These are phyloP conservation scores for Pammene aurita DNA, from an alignment of 2,888 invertebrate species.

Conservation along the genomic window DNA sequence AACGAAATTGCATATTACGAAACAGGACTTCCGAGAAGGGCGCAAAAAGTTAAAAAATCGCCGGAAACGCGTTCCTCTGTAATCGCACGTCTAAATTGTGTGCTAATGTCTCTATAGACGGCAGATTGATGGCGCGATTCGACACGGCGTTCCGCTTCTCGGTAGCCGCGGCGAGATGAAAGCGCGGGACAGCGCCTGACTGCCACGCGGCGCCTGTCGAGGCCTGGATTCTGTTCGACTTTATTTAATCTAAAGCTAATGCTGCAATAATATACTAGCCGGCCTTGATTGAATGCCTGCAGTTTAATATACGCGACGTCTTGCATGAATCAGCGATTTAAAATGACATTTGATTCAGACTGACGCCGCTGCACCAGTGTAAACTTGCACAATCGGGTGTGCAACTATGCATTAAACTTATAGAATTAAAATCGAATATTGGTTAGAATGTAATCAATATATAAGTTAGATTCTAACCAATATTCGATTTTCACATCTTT, in stretches of 20 bases:
- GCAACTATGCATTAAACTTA: too few relatives aligned
- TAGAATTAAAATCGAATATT: too few relatives aligned
- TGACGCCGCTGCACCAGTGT: too few relatives aligned
- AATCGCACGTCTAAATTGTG: constrained; percentile 62
- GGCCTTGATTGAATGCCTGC: neutral
- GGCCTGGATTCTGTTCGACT: neutral
- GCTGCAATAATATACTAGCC: neutral
- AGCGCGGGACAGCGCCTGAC: constrained; percentile 39
- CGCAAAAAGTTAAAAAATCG: constrained; percentile 44
- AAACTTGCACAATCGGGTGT: too few relatives aligned
- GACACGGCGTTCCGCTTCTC: constrained; percentile 67
- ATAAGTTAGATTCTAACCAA: too few relatives aligned
- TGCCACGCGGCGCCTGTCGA: constrained; percentile 15
- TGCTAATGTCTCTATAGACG: constrained; percentile 70
- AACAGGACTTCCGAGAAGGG: constrained; percentile 38
- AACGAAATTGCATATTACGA: constrained; percentile 27
- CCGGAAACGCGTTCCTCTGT: constrained; percentile 67
- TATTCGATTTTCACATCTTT: too few relatives aligned
- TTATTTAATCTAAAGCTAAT: neutral
- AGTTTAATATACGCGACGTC: too few relatives aligned
- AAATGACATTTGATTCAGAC: neutral
- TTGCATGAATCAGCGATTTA: too few relatives aligned
- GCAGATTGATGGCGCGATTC: constrained; percentile 73
- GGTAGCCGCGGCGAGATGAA: constrained; percentile 65
- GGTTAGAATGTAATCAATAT: too few relatives aligned